phyloP scores from a whole-genome alignment of 2,113 vertebrate species.

The Solea solea region DNA sequence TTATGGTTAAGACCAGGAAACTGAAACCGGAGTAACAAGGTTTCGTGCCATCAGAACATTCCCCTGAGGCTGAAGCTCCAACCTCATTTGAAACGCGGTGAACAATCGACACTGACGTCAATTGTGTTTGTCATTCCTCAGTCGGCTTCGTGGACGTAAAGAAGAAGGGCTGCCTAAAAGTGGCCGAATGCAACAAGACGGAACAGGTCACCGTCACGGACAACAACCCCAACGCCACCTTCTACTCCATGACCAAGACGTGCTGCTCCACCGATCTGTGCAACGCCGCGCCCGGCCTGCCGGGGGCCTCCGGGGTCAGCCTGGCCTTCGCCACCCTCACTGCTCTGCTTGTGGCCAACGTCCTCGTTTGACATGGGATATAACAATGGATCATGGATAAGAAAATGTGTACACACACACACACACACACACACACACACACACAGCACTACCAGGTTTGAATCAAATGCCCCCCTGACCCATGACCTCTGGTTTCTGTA shows the following conservation, averaged over 20 bases:
- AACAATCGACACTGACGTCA: not conserved
- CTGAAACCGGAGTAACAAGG: not conserved
- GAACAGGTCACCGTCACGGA: accelerated
- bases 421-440: not conserved
- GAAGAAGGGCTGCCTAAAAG: conserved; percentile 71
- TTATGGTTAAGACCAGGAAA: not conserved
- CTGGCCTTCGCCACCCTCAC: conserved; percentile 57
- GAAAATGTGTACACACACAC: not conserved
- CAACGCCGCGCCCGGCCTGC: conserved; percentile 64
- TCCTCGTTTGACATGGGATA: conserved; percentile 60
- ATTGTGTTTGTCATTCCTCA: conserved; percentile 29
- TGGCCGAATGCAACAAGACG: conserved; percentile 55
- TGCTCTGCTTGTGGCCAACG: conserved; percentile 59
- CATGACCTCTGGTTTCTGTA: conserved; percentile 3
- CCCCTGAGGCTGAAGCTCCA: not conserved
- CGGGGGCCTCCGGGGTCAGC: conserved; percentile 25
- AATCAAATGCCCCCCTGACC: conserved; percentile 19
- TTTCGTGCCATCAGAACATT: not conserved
- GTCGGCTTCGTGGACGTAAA: not conserved
- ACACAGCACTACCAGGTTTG: not conserved
- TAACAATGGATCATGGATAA: not conserved
- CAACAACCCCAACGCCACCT: not conserved
- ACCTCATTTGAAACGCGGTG: not conserved
- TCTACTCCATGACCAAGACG: conserved; percentile 67
- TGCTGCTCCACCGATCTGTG: conserved; percentile 80